A percentile compares a stretch with the other conserved stretches of the same genome.
Conservation (phyloP, 2,797 vertebrate genomes). For the Delichon dasypus region DNA sequence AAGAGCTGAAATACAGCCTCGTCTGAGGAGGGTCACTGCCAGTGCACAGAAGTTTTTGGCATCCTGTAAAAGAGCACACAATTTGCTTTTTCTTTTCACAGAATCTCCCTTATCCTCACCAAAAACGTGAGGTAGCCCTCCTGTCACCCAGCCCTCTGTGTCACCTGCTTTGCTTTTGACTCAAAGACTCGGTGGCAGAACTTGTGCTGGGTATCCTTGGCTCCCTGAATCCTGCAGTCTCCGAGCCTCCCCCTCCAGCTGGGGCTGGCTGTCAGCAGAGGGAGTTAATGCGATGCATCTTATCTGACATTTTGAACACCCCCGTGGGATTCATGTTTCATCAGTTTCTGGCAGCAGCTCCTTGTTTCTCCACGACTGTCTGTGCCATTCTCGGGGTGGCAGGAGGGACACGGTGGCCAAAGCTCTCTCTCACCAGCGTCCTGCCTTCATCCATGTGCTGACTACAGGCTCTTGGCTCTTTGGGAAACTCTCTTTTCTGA, state of each 20-base stretch:
- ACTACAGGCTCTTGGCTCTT: neutral
- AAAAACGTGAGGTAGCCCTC: neutral
- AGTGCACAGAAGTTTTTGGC: rapidly evolving
- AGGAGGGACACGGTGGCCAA: neutral
- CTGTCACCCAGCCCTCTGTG: neutral
- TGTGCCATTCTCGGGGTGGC: neutral
- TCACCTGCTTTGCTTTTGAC: neutral
- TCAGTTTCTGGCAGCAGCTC: neutral
- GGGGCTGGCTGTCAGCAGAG: neutral
- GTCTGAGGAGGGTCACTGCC: neutral
- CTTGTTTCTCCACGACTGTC: neutral
- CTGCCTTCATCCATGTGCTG: neutral
- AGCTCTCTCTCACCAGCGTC: rapidly evolving
- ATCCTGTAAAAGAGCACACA: neutral
- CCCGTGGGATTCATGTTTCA: neutral
- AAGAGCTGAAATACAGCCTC: conserved; percentile 10
- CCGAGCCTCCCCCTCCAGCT: neutral
- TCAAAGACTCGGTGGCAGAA: rapidly evolving
- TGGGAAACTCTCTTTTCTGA: neutral
- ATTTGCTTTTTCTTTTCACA: neutral
- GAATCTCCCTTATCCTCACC: neutral
- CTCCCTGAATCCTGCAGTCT: rapidly evolving
- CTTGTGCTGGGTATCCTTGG: neutral
- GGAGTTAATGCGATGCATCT: neutral
- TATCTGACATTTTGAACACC: neutral